Percentiles rank a stretch among this genome's conserved stretches.
phyloP scores from a whole-genome alignment of 2,888 invertebrate genomes.

The Calliphora vomitoria region DNA sequence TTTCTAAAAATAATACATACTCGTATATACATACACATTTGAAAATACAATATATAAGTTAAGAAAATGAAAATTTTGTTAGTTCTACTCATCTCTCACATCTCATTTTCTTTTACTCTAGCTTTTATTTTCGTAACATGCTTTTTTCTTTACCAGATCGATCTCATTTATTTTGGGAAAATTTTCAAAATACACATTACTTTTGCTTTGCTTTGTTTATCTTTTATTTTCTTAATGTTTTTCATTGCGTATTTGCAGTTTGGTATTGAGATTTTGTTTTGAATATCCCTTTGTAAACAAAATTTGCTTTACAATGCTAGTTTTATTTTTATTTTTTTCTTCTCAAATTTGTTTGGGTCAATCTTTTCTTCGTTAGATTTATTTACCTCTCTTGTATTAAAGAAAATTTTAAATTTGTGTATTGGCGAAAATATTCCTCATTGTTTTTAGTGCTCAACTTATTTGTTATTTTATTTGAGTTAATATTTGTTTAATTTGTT shows the following conservation, averaged over 20 bases:
- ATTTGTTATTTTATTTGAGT: too few species aligned
- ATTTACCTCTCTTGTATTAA: not conserved
- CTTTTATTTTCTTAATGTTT: slow-evolving; percentile 64
- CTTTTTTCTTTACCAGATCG: not conserved
- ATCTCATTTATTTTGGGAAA: slow-evolving; percentile 21
- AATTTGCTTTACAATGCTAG: not conserved
- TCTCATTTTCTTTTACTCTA: slow-evolving; percentile 36
- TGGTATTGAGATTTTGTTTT: slow-evolving; percentile 28
- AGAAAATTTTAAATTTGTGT: not conserved
- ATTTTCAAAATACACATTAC: slow-evolving; percentile 9
- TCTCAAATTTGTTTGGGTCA: not conserved
- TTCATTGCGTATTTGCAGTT: slow-evolving; percentile 67
- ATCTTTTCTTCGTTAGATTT: not conserved
- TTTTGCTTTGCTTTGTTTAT: slow-evolving; percentile 6
- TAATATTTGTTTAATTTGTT: too few species aligned
- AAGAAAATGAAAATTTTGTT: slow-evolving; percentile 40
- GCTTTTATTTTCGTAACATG: not conserved
- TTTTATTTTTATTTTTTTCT: not conserved
- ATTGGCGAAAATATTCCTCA: not conserved
- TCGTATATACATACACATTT: slow-evolving; percentile 49
- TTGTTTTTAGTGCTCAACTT: not conserved
- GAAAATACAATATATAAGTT: slow-evolving; percentile 66
- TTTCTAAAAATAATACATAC: slow-evolving; percentile 76
- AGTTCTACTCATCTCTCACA: slow-evolving; percentile 21
- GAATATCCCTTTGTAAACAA: slow-evolving; percentile 60